Percentiles rank a stretch among this genome's conserved stretches.
phyloP scores from a whole-genome alignment of 2,113 vertebrate genomes.

The Parus major region DNA sequence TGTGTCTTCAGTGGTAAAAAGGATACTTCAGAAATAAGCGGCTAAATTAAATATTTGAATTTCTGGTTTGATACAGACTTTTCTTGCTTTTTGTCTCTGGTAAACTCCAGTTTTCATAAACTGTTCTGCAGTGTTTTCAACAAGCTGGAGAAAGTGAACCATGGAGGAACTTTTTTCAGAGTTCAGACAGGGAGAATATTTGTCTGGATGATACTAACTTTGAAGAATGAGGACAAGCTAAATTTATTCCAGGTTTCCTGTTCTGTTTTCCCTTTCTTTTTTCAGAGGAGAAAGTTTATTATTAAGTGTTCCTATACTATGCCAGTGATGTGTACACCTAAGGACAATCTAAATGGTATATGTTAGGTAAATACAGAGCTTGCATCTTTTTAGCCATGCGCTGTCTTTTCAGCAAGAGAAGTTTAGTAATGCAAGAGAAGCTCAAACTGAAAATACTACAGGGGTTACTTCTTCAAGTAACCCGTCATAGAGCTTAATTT shows the following conservation, averaged over 20 bases:
- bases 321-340: not conserved
- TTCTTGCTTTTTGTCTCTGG: not conserved
- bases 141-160: not conserved
- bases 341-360: not conserved
- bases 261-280: conserved; percentile 35
- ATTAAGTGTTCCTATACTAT: not conserved
- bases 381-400: not conserved
- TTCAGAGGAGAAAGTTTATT: not conserved
- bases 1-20: not conserved
- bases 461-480: not conserved
- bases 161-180: not conserved
- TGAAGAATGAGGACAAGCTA: conserved; percentile 54
- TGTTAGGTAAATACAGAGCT: not conserved
- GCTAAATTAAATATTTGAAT: conserved; percentile 5
- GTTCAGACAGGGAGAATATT: conserved; percentile 34
- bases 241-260: conserved; percentile 65
- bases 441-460: not conserved
- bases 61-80: not conserved
- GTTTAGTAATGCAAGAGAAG: not conserved
- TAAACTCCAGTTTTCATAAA: conserved; percentile 5
- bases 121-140: not conserved
- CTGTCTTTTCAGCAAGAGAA: not conserved
- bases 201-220: conserved; percentile 26
- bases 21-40: not conserved
- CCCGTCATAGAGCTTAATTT: not conserved